phyloP scores from a whole-genome alignment of 2,797 vertebrate genomes.

The Ctenochaetus hawaiiensis region DNA sequence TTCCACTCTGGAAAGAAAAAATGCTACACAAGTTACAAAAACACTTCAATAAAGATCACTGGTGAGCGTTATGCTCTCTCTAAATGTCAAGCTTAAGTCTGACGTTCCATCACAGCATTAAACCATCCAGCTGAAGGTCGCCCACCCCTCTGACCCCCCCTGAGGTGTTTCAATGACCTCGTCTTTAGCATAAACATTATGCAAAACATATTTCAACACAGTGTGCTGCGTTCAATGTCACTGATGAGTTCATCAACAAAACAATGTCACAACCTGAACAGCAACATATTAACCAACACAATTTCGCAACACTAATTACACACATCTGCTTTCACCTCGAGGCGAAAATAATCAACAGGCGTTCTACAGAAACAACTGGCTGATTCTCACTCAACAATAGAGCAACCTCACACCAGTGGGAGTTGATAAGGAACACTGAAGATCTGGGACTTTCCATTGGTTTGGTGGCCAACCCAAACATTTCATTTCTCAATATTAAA shows the following conservation, averaged over 20 bases:
- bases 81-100: no score
- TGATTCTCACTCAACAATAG: conserved; percentile 29
- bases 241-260: conserved; percentile 28
- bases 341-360: conserved; percentile 25
- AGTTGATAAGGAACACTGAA: conserved; percentile 25
- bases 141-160: background rate
- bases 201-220: conserved; percentile 20
- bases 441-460: conserved; percentile 72
- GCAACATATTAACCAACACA: conserved; percentile 5
- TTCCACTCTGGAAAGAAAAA: conserved; percentile 49
- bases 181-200: background rate
- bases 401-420: conserved; percentile 53
- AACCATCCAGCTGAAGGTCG: background rate
- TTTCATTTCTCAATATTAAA: conserved; percentile 29
- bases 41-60: background rate
- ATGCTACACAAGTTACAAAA: conserved; percentile 4
- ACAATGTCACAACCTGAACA: conserved; percentile 2
- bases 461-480: background rate
- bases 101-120: background rate
- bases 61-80: background rate
- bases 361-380: conserved; percentile 43
- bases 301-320: conserved; percentile 49
- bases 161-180: background rate
- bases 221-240: background rate
- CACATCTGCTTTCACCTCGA: conserved; percentile 35